Evolutionary conservation across 2,888 invertebrate species (phyloP).

Genomic region (Philereme transversata): DNA sequence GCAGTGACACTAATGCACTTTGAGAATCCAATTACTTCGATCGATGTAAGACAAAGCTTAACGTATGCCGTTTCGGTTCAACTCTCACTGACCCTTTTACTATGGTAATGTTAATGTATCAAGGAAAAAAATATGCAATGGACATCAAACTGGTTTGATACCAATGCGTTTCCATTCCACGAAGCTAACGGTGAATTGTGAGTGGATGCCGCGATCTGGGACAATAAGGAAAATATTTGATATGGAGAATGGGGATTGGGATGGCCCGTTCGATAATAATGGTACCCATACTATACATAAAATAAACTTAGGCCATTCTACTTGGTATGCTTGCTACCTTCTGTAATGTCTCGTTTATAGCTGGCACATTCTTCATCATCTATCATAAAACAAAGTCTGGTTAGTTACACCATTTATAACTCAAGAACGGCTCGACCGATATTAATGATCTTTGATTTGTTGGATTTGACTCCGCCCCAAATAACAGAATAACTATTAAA

Average conservation of each 20-base stretch:
- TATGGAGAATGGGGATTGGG: neutral
- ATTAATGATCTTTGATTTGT: too few relatives aligned
- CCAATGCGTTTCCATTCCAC: slow-evolving; percentile 17
- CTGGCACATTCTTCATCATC: too few relatives aligned
- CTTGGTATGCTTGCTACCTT: too few relatives aligned
- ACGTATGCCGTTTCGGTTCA: slow-evolving; percentile 9
- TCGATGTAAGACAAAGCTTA: slow-evolving; percentile 4
- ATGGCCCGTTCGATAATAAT: neutral
- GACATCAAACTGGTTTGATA: slow-evolving; percentile 8
- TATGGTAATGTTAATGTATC: neutral
- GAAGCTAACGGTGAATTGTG: slow-evolving; percentile 25
- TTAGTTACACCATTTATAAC: too few relatives aligned
- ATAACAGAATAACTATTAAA: too few relatives aligned
- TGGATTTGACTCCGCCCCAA: too few relatives aligned
- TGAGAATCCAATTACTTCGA: slow-evolving; percentile 9
- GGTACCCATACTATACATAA: too few relatives aligned
- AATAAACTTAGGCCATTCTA: too few relatives aligned
- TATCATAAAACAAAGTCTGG: too few relatives aligned
- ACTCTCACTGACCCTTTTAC: slow-evolving; percentile 22
- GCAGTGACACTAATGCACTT: slow-evolving; percentile 5
- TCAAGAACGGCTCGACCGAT: too few relatives aligned
- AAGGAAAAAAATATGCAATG: slow-evolving; percentile 11
- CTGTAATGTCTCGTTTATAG: too few relatives aligned
- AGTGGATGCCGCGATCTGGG: slow-evolving; percentile 12
- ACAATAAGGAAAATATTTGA: slow-evolving; percentile 12